Base-by-base conservation (phyloP, 1,140 invertebrate genomes). In the Proales similis region DNA sequence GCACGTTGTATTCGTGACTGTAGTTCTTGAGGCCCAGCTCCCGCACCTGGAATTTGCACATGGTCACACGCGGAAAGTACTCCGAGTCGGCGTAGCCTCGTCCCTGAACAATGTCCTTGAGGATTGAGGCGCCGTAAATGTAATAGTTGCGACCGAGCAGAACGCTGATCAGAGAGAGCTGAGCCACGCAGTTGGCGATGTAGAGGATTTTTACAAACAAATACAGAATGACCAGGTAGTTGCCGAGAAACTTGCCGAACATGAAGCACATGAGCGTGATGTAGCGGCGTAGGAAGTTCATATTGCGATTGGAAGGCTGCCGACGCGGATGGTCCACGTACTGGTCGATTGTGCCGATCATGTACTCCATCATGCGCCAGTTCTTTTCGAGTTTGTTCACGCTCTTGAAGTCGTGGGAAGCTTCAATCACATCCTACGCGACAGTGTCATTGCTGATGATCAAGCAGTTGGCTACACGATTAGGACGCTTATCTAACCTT, bases 141-240 rank as follows among this genome's bases (percentile, higher is more conserved):
- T 74, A 71, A 65, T 75, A 80, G 48, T 77, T 74, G 12, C 71
- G 69, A 27, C 77, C 79, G 45, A 80, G 70, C 67, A 79, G 79
- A 12, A 68, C 69, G 61, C 77, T 77, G 24, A 80, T 67, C 20
- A 80, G 69, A 65, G 78, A 73, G 65, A 80, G 74, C 66, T 80
- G 79, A 26, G 72, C 69, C 19, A 80, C 65, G 33, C 77, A 72
- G 65, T 80, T 80, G 11, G 70, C 48, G 11, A 79, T 72, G 64
- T 78, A 80, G 0, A 80, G 66, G 4, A 79, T 43, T 64, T 80
- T 80, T 32, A 75, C 72, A 49, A 76, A 71, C 30, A 80, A 69
- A 66, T 80, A 80, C 4, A 79, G 67, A 5, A 71, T 70, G 0
- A 73, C 72, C 4, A 80, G 69, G 66, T 74, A 79, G 30, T 74